Evolutionary conservation across 2,797 vertebrate genomes (phyloP).

Genomic region (Botia almorhae): DNA sequence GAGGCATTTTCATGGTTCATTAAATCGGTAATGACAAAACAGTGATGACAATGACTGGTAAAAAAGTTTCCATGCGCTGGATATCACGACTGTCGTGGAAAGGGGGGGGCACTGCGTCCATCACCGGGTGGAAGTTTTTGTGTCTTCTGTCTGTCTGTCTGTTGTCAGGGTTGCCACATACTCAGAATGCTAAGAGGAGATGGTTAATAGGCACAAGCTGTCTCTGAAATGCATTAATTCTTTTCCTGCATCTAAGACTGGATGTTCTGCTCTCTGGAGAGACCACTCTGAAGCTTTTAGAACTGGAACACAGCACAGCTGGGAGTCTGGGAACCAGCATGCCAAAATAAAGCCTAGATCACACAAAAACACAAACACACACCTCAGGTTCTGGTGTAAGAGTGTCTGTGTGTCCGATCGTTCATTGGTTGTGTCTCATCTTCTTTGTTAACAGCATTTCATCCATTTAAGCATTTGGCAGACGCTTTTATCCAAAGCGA

Average conservation of each 20-base stretch:
- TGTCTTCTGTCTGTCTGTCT: too few relatives aligned
- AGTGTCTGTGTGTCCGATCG: too few relatives aligned
- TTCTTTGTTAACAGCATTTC: too few relatives aligned
- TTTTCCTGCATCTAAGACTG: constrained; percentile 14
- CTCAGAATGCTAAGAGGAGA: constrained; percentile 30
- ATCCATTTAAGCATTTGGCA: too few relatives aligned
- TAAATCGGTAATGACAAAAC: constrained; percentile 71
- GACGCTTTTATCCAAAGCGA: too few relatives aligned
- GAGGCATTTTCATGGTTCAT: constrained; percentile 75
- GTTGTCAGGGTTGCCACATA: not conserved
- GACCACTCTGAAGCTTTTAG: constrained; percentile 27
- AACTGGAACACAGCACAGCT: constrained; percentile 54
- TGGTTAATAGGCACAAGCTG: constrained; percentile 34
- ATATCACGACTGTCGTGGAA: not conserved
- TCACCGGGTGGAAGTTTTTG: not conserved
- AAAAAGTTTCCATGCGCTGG: constrained; percentile 48
- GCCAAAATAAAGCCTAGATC: not conserved
- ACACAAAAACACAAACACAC: not conserved
- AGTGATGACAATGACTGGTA: constrained; percentile 65
- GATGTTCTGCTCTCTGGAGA: constrained; percentile 15
- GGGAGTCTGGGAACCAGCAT: constrained; percentile 27
- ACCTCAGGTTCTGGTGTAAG: not conserved
- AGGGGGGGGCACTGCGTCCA: not conserved
- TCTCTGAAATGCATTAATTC: constrained; percentile 22
- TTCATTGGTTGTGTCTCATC: too few relatives aligned